Base-by-base conservation (phyloP, 2,888 invertebrate species). In the Venusia cambrica region DNA sequence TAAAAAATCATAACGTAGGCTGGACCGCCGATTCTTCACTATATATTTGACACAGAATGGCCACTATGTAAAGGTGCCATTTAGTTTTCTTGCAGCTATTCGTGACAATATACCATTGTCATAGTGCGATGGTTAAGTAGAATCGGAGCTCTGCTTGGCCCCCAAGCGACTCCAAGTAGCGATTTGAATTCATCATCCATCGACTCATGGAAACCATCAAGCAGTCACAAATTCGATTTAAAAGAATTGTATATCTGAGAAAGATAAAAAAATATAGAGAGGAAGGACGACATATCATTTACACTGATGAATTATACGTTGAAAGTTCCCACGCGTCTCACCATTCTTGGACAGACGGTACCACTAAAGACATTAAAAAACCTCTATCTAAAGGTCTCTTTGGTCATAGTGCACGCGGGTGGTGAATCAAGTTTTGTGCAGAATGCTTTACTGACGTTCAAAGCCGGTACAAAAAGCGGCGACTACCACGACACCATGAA, bases 401-500 rank as follows among this genome's bases (percentile, higher is more conserved):
- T 48, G 0, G 29, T 51, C 1, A 42, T 54, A 0, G 38, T 50
- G 0, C 49, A 51, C 9, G 49, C 52, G 1, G 52, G 45, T 1
- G 37, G 20, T 1, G 46, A 54, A 13, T 5, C 29, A 1, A 51
- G 54, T 2, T 53, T 54, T 36, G 21, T 53, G 2, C 43, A 49
- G 1, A 41, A 48, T 15, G 51, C 39, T 0, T 25, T 50, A 16
- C 24, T 50, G 2, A 38, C 26, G 4, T 51, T 45, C 28, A 40
- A 45, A 42, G 15, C 37, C 0, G 16, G 15, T n/a, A 8, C 13
- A 0, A 32, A 27, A 27, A n/a, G 21, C 2, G 45, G 50, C 1
- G 51, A 57, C 20, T 52, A 50, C 22, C 51, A 60, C 15, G 45
- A 49, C 19, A 46, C 57, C 8, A 53, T 61, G 51, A 60, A 51